Percentiles rank a stretch among this genome's conserved stretches.
phyloP scores from a whole-genome alignment of 1,140 invertebrate species.

The Triops longicaudatus region DNA sequence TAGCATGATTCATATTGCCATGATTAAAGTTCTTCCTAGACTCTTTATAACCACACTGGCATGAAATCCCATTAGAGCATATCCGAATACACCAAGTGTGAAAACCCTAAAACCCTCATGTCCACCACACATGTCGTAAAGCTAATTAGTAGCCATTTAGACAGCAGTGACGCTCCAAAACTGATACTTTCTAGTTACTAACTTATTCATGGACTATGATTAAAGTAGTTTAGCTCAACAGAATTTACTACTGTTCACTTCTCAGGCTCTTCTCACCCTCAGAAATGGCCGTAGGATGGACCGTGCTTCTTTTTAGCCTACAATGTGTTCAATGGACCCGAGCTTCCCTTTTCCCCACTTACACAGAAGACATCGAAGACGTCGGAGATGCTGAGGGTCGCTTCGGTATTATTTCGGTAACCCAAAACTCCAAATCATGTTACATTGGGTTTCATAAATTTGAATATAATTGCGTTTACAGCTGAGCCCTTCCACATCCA shows the following conservation, averaged over 20 bases:
- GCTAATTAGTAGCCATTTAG: neutral
- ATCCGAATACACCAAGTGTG: neutral
- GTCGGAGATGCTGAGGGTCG: slow-evolving; percentile 22
- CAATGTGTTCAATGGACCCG: neutral
- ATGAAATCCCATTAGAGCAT: neutral
- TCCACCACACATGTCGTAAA: neutral
- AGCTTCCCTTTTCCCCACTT: slow-evolving; percentile 22
- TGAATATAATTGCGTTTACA: neutral
- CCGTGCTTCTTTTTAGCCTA: neutral
- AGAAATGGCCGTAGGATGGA: neutral
- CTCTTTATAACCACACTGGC: neutral
- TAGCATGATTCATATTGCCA: too few relatives aligned
- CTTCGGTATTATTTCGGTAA: slow-evolving; percentile 26
- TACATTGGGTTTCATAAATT: neutral
- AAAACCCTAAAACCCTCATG: neutral
- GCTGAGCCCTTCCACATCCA: slow-evolving; percentile 16
- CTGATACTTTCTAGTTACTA: neutral
- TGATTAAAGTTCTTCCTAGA: too few relatives aligned
- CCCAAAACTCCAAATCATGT: slow-evolving; percentile 8
- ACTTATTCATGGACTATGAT: neutral
- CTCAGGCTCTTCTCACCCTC: neutral
- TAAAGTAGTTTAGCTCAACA: too few relatives aligned
- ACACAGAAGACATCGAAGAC: slow-evolving; percentile 4
- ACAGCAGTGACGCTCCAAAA: neutral
- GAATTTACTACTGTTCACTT: too few relatives aligned